Evolutionary conservation across 2,888 invertebrate genomes (phyloP), one percentile per base, ranked within the genome.

Genomic region (Lithosia quadra): DNA sequence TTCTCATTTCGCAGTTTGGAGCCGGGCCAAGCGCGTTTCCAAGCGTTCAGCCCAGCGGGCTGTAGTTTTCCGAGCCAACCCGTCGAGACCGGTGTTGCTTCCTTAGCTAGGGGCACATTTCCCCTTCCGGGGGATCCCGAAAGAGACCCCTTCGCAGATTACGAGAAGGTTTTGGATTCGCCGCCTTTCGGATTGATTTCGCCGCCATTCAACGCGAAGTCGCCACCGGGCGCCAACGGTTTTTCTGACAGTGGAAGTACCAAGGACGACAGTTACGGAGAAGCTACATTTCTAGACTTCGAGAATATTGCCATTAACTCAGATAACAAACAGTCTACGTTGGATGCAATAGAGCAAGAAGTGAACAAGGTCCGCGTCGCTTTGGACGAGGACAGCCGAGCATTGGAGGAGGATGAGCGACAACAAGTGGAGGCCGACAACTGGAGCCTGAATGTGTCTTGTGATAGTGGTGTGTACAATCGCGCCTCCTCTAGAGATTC

Each of bases 401-500:
- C 94, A n/a, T 83, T 95, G 71, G 94, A 95, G 39, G 95, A 92
- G 76, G 93, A 94, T 86, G 94, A 94, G 73, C 83, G 88, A 49
- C 92, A 93, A 22, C 94, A 93, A 75, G 94, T 90, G 4, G 94
- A 95, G 75, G 92, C 91, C 0, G 95, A 95, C 77, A 94, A 92
- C 82, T 95, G 95, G 95, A 94, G 95, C 73, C 85, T 95, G 76
- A 95, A 95, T 86, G 94, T 95, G 75, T 96, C 95, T 70, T 95
- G 95, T 74, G 96, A 96, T 83, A 96, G 95, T 84, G 95, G 95
- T 70, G 95, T 95, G 75, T 96, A 96, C 86, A 96, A 96, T 83
- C 95, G 96, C 33, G 96, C 95, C 34, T 95, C 95, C 28, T 95
- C 95, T 66, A 91, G 95, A 73, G 95, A 95, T 79, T 95, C 95